phyloP scores from a whole-genome alignment of 2,113 vertebrate genomes.

The Blennius ocellaris region DNA sequence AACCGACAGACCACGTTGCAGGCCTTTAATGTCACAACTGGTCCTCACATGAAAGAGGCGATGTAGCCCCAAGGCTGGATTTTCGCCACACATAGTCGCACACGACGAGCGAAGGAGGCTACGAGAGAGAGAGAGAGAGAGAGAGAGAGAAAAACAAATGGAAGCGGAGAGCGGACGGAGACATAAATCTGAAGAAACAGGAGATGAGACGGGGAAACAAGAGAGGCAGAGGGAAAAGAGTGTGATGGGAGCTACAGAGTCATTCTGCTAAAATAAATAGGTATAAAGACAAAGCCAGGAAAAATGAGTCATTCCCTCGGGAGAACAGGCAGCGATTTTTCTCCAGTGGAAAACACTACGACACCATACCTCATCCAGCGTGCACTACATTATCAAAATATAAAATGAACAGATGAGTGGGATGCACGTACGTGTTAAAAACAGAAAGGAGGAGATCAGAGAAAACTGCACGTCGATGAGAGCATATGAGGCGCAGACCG shows the following conservation, averaged over 20 bases:
- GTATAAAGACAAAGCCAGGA: conserved; percentile 63
- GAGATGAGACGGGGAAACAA: conserved; percentile 17
- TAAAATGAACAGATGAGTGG: conserved; percentile 34
- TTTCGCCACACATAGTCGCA: conserved; percentile 53
- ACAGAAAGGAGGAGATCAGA: conserved; percentile 3
- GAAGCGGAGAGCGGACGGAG: conserved; percentile 6
- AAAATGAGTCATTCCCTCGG: conserved; percentile 58
- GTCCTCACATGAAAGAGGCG: conserved; percentile 76
- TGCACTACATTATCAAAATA: conserved; percentile 15
- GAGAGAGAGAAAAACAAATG: conserved; percentile 45
- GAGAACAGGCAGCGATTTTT: conserved; percentile 46
- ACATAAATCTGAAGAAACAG: conserved; percentile 14
- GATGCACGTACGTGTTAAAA: conserved; percentile 20
- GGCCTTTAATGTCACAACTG: conserved; percentile 79
- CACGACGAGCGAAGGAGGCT: conserved; percentile 32
- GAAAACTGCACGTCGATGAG: not conserved
- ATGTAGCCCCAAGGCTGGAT: conserved; percentile 71
- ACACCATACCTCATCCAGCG: conserved; percentile 5
- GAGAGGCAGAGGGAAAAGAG: conserved; percentile 19
- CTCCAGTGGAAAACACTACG: conserved; percentile 39
- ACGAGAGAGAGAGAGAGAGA: conserved; percentile 33
- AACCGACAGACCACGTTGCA: conserved; percentile 75
- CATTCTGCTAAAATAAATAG: conserved; percentile 51
- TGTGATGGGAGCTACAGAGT: conserved; percentile 19
- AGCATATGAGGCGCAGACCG: not conserved